These are phyloP conservation scores for Promerops cafer DNA, from an alignment of 2,113 vertebrate species.

Conservation along the genomic window DNA sequence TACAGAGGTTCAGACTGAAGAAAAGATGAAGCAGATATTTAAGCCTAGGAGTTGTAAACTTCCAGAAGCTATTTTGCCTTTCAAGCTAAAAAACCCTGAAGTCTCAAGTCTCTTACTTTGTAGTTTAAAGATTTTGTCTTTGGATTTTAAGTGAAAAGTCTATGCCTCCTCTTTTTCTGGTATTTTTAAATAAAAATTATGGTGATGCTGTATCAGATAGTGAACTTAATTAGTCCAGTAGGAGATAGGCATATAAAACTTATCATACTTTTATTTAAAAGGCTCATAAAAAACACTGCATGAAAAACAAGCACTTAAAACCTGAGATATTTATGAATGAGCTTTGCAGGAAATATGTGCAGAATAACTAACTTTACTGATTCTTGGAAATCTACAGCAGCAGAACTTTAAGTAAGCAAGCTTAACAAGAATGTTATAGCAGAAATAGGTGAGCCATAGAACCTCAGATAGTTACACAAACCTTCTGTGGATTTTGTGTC, in stretches of 20 bases:
- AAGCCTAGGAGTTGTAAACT: neutral
- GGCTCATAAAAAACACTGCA: neutral
- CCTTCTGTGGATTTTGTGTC: neutral
- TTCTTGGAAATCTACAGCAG: neutral
- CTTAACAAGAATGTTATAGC: neutral
- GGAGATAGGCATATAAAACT: neutral
- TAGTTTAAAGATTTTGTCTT: neutral
- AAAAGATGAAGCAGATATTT: neutral
- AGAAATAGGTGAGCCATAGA: neutral
- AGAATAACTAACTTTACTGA: neutral
- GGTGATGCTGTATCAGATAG: neutral
- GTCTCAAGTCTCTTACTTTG: neutral
- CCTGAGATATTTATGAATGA: neutral
- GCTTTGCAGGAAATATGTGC: neutral
- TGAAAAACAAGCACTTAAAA: neutral
- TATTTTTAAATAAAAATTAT: neutral
- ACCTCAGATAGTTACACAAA: neutral
- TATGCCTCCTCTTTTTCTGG: neutral
- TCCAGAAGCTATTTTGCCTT: neutral
- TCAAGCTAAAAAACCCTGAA: neutral
- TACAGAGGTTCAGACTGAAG: neutral
- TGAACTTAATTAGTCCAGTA: neutral
- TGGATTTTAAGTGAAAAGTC: neutral
- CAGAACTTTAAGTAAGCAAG: neutral
- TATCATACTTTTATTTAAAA: neutral